Evolutionary conservation across 2,888 invertebrate species (phyloP), one percentile per base, ranked within the genome.

Genomic region (Aphelenchoides bicaudatus): DNA sequence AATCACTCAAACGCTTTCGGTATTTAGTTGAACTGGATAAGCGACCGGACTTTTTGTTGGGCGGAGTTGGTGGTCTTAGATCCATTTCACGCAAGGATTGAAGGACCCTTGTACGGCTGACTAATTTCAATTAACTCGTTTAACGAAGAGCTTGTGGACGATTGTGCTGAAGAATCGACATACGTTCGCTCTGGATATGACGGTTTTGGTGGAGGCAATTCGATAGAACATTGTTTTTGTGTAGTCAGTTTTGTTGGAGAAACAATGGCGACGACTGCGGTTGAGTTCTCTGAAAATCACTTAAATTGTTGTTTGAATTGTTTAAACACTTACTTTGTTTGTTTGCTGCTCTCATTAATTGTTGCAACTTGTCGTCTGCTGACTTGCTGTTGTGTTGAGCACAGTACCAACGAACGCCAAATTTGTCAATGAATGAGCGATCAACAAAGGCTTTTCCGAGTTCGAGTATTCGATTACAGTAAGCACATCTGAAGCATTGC

Each of bases 401-500:
- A 37, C 62, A 62, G 37, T 31, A 62, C 51, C 62, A 66, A 37
- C 50, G 13, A 2, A 39, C 39, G 0, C 65, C 65, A 28, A 30
- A 65, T n/a, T 59, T 56, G 10, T 56, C 54, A 25, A 62, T 63
- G 2, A 72, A 39, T 13, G 59, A 52, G 25, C 66, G 58, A 47
- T 70, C 70, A 10, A 63, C 52, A 0, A 59, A 55, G 27, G 62
- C 61, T 21, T 66, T 67, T 16, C 69, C 68, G 30, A 67, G 37
- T 10, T 67, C 53, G 6, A 72, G 56, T n/a, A 67, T 60, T 29
- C 66, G 70, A 13, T 48, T 51, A 48, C 72, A 72, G 56, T 65
- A 69, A 27, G 62, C 55, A 47, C 72, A 72, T 5, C 63, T 59
- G 64, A 73, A 71, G 56, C 72, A 72, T 2, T 58, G 54, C 52